These are phyloP conservation scores for Xiphorhynchus erythropygius DNA, from an alignment of 2,797 vertebrate species.

Conservation along the genomic window DNA sequence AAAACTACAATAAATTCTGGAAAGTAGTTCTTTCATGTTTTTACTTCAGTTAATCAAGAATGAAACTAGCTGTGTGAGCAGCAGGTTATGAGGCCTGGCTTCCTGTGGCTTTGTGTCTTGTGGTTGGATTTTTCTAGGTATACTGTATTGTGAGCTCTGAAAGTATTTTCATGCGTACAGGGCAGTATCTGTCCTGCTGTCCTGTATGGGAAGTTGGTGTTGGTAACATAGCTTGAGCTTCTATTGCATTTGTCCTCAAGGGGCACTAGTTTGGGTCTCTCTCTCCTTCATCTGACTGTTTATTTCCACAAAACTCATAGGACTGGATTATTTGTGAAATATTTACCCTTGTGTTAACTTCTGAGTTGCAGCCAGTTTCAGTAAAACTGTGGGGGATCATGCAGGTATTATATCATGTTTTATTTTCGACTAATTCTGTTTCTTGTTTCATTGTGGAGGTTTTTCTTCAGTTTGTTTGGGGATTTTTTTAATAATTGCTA, in stretches of 20 bases:
- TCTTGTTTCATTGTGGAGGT: not conserved
- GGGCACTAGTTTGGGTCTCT: not conserved
- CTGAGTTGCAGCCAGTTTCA: not conserved
- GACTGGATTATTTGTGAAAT: not conserved
- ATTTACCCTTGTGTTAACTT: not conserved
- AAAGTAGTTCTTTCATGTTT: not conserved
- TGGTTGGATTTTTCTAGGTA: slow-evolving; percentile 1
- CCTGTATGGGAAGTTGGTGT: not conserved
- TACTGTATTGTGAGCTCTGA: not conserved
- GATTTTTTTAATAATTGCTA: not conserved
- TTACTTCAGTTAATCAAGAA: slow-evolving; percentile 2
- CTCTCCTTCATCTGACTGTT: not conserved
- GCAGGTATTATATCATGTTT: not conserved
- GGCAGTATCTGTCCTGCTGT: not conserved
- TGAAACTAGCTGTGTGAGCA: slow-evolving; percentile 5
- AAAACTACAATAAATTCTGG: not conserved
- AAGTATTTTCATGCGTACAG: not conserved
- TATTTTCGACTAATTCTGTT: not conserved
- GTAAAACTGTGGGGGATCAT: not conserved
- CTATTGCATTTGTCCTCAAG: not conserved
- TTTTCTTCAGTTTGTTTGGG: not conserved
- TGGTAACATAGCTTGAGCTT: not conserved
- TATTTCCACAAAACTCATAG: not conserved
- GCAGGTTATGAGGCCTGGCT: slow-evolving; percentile 4
- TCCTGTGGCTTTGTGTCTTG: slow-evolving; percentile 47